Evolutionary conservation across 2,888 invertebrate species (phyloP), one percentile per base, ranked within the genome.

Genomic region (Brassicogethes aeneus): DNA sequence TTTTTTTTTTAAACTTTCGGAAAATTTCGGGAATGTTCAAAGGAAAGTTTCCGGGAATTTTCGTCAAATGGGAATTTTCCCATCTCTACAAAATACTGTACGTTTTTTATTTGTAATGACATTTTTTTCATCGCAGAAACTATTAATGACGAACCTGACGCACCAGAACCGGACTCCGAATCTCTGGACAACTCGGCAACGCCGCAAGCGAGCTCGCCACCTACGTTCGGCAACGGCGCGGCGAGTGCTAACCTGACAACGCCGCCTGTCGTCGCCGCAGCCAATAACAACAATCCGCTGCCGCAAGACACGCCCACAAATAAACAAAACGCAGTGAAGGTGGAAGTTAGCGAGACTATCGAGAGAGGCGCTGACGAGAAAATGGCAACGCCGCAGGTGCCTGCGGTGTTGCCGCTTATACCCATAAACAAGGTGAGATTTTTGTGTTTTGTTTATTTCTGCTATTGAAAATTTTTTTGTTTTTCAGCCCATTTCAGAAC

Each of bases 91-190:
- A n/a, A n/a, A n/a, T n/a, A n/a, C n/a, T n/a, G n/a, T n/a, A n/a
- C n/a, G n/a, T n/a, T n/a, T n/a, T n/a, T n/a, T n/a, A n/a, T n/a
- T n/a, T n/a, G n/a, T n/a, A n/a, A n/a, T n/a, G n/a, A n/a, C n/a
- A n/a, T n/a, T n/a, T n/a, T n/a, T n/a, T n/a, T n/a, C n/a, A n/a
- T n/a, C n/a, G n/a, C n/a, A n/a, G 88, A 86, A 56, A 83, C 89
- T 32, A 80, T 85, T 36, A 80, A 85, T 68, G 84, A 85, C 62
- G 77, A 77, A 44, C 70, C 66, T 10, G 75, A 76, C 45, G 64
- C 54, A 42, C 56, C 55, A 38, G 62, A 60, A 39, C 53, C 68
- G 1, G 64, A 70, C 40, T 50, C 55, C 32, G 71, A 70, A 42
- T 54, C 51, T 12, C 59, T 64, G 48, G 73, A 73, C 42, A 64